Percentiles rank a stretch among this genome's conserved stretches.
These are phyloP conservation scores for Serranus cabrilla DNA, from an alignment of 2,797 vertebrate genomes.

Conservation along the genomic window DNA sequence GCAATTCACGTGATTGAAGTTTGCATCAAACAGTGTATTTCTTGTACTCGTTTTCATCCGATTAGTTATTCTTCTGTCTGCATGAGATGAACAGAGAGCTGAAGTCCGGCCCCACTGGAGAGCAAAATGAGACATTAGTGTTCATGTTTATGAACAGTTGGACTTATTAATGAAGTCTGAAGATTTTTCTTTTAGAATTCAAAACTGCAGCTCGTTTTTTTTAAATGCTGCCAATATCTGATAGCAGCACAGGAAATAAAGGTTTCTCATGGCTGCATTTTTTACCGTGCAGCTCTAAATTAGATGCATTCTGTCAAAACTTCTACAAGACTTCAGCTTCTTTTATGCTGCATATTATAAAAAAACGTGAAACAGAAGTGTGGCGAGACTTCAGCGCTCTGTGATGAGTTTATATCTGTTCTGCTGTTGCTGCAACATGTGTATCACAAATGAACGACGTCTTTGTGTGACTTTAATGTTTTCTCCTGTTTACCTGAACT, in stretches of 20 bases:
- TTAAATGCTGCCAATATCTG: constrained; percentile 10
- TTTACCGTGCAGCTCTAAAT: too few relatives aligned
- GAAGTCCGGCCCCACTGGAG: constrained; percentile 49
- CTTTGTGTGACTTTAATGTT: constrained; percentile 49
- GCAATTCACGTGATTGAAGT: constrained; percentile 1
- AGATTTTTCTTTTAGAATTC: constrained; percentile 1
- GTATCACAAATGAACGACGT: constrained; percentile 54
- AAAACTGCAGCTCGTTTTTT: neutral
- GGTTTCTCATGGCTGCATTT: too few relatives aligned
- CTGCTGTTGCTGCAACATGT: constrained; percentile 37
- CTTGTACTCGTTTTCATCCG: constrained; percentile 7
- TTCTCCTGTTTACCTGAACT: constrained; percentile 63
- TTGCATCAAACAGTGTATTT: constrained; percentile 37
- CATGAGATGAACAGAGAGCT: constrained; percentile 64
- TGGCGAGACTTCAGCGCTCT: constrained; percentile 38
- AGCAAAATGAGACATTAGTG: constrained; percentile 4
- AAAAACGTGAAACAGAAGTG: constrained; percentile 30
- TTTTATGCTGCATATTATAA: neutral
- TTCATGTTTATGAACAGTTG: neutral
- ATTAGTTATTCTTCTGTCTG: constrained; percentile 40
- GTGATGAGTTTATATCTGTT: constrained; percentile 31
- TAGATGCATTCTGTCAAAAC: too few relatives aligned
- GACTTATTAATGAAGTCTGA: constrained; percentile 16
- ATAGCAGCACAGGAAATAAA: too few relatives aligned
- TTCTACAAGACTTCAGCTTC: neutral